phyloP scores from a whole-genome alignment of 1,140 invertebrate genomes.

The Heliothis virescens region DNA sequence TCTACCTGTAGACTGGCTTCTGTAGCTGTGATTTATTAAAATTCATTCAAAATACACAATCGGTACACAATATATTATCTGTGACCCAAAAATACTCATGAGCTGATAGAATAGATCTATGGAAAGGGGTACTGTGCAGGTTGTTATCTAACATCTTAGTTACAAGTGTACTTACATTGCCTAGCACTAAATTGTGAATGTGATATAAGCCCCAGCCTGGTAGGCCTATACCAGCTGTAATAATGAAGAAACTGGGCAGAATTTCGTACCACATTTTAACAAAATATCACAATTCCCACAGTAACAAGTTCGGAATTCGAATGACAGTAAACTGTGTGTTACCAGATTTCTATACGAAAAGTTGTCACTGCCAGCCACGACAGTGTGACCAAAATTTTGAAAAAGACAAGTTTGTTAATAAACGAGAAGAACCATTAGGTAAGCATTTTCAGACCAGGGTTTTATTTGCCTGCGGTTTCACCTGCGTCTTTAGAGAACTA shows the following conservation, averaged over 20 bases:
- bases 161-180: constrained; percentile 85
- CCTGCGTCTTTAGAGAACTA: too few species aligned
- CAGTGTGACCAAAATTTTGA: constrained; percentile 15
- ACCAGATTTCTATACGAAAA: constrained; percentile 52
- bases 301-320: constrained; percentile 46
- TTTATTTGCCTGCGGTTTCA: too few species aligned
- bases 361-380: not conserved
- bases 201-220: constrained; percentile 87
- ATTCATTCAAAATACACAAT: too few species aligned
- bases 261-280: constrained; percentile 89
- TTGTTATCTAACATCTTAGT: constrained; percentile 69
- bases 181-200: constrained; percentile 86
- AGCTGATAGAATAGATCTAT: constrained; percentile 3
- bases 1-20: too few species aligned
- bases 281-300: constrained; percentile 47
- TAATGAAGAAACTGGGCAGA: constrained; percentile 87
- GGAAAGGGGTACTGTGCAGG: constrained; percentile 31
- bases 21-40: too few species aligned
- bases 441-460: not conserved
- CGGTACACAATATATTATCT: not conserved
- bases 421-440: not conserved
- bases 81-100: constrained; percentile 12
- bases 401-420: constrained; percentile 30
- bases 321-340: constrained; percentile 62
- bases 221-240: constrained; percentile 85